Evolutionary conservation across 2,797 vertebrate genomes (phyloP).

Genomic region (Oreochromis grahami): DNA sequence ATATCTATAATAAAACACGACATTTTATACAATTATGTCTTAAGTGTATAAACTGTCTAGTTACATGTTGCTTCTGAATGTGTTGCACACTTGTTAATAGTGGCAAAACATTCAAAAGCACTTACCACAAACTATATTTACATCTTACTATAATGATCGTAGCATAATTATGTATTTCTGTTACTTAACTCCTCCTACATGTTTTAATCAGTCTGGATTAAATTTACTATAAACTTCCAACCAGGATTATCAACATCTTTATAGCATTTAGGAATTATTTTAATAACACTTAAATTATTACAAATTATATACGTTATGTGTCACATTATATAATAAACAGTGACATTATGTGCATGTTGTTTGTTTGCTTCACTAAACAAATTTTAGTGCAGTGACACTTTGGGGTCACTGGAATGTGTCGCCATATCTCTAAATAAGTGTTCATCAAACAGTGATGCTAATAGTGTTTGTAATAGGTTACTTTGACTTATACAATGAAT

Average conservation of each 20-base stretch:
- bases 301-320: background rate
- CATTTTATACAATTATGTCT: background rate
- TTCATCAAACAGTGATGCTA: background rate
- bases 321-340: background rate
- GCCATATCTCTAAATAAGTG: background rate
- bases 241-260: background rate
- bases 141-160: background rate
- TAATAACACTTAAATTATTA: background rate
- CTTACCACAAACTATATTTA: background rate
- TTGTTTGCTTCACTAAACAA: background rate
- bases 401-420: background rate
- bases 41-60: background rate
- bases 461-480: background rate
- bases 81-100: background rate
- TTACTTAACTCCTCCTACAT: background rate
- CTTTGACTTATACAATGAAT: background rate
- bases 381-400: background rate
- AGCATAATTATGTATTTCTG: background rate
- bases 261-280: background rate
- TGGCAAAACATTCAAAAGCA: background rate
- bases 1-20: background rate
- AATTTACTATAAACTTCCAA: background rate
- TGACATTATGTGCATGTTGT: background rate
- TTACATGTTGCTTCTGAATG: background rate
- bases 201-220: background rate